Percentiles rank a stretch among this genome's conserved stretches.
Evolutionary conservation across 2,888 invertebrate species (phyloP).

Genomic region (Cryptocheilus praepositus): DNA sequence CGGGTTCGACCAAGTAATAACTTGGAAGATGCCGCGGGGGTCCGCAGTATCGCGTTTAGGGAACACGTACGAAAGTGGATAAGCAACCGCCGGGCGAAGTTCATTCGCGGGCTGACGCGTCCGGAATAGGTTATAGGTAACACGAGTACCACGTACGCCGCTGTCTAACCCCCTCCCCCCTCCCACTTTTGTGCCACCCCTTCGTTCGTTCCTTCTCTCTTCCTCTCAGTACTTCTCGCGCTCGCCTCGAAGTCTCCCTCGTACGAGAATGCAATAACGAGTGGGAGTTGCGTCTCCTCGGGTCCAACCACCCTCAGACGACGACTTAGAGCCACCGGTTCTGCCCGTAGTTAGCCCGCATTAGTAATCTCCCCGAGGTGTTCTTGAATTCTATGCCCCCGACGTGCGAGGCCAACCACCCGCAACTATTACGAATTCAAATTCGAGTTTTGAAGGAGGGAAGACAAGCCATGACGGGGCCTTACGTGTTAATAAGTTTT

Average conservation of each 20-base stretch:
- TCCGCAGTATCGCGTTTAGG: constrained; percentile 64
- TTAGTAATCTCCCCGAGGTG: constrained; percentile 69
- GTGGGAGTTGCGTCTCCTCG: constrained; percentile 52
- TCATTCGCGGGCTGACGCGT: constrained; percentile 71
- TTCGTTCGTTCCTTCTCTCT: constrained; percentile 3
- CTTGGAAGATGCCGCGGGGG: constrained; percentile 42
- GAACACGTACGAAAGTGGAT: constrained; percentile 74
- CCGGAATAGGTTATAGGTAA: constrained; percentile 71
- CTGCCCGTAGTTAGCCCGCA: constrained; percentile 65
- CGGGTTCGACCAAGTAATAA: constrained; percentile 55
- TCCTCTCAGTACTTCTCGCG: not conserved
- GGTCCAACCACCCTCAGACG: constrained; percentile 43
- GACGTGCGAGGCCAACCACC: constrained; percentile 35
- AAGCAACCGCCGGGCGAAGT: constrained; percentile 68
- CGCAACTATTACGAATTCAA: constrained; percentile 48
- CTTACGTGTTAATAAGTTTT: not conserved
- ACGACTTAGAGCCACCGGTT: constrained; percentile 48
- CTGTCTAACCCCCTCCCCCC: constrained; percentile 33
- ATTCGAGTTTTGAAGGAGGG: constrained; percentile 30
- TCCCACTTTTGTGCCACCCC: constrained; percentile 1
- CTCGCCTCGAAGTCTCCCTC: constrained; percentile 32
- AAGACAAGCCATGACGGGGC: not conserved
- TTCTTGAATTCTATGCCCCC: constrained; percentile 59
- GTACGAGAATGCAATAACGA: constrained; percentile 67
- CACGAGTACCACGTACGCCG: constrained; percentile 37